Percentiles rank a stretch among this genome's conserved stretches.
phyloP scores from a whole-genome alignment of 2,113 vertebrate species.

The Theristicus caerulescens region DNA sequence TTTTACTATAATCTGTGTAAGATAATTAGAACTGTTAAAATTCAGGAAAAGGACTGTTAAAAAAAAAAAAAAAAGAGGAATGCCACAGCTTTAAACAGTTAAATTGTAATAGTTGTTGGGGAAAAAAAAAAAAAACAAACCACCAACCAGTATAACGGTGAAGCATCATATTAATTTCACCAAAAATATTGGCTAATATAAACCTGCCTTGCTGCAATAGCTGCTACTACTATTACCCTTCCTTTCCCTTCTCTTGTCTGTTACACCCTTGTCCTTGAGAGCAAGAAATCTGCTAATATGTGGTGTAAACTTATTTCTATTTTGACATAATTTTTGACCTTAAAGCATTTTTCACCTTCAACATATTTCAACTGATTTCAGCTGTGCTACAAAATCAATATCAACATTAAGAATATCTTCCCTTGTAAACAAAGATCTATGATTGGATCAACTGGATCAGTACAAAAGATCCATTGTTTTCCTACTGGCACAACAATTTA shows the following conservation, averaged over 20 bases:
- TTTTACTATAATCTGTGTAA: not conserved
- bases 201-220: not conserved
- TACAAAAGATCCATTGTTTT: conserved; percentile 2
- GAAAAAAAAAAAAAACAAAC: not conserved
- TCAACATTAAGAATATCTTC: not conserved
- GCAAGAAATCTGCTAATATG: conserved; percentile 10
- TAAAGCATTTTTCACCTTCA: not conserved
- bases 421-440: not conserved
- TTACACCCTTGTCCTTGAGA: not conserved
- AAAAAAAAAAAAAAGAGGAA: not conserved
- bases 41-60: not conserved
- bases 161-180: not conserved
- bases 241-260: not conserved
- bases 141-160: not conserved
- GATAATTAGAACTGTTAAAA: not conserved
- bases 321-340: not conserved
- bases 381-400: not conserved
- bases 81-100: not conserved
- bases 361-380: not conserved
- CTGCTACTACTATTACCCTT: not conserved
- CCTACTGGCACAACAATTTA: not conserved
- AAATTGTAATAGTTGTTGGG: not conserved
- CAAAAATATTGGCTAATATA: not conserved
- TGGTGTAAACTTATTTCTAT: not conserved
- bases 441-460: not conserved